These are phyloP conservation scores for Ips typographus DNA, from an alignment of 1,140 invertebrate genomes.

Conservation along the genomic window DNA sequence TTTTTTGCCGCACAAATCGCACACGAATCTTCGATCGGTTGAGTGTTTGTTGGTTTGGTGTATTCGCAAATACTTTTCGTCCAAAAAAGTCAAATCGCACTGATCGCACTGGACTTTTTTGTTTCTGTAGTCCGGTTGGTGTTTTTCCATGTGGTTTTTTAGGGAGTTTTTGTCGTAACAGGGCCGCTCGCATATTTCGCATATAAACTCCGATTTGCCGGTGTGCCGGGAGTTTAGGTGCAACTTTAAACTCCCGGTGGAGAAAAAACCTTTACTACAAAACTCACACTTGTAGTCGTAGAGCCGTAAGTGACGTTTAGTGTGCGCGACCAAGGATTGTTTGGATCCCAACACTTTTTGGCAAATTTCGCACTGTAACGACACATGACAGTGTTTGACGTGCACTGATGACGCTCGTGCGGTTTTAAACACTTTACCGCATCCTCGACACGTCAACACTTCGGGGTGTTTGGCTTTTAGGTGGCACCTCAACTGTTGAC, in stretches of 20 bases:
- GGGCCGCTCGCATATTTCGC: constrained; percentile 41
- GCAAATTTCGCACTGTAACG: constrained; percentile 46
- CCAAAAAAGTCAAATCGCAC: constrained; percentile 60
- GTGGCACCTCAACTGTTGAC: constrained; percentile 17
- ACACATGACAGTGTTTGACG: constrained; percentile 23
- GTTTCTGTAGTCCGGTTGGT: constrained; percentile 54
- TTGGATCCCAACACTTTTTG: constrained; percentile 66
- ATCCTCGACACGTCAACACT: constrained; percentile 23
- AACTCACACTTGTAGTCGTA: constrained; percentile 39
- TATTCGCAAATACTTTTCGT: constrained; percentile 52
- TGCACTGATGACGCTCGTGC: constrained; percentile 32
- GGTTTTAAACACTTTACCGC: constrained; percentile 43
- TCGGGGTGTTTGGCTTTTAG: constrained; percentile 21
- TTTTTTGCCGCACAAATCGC: constrained; percentile 69
- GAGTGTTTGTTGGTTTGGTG: constrained; percentile 52
- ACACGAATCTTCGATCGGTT: constrained; percentile 47
- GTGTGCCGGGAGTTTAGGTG: constrained; percentile 41
- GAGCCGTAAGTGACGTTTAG: constrained; percentile 61
- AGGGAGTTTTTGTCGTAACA: constrained; percentile 43
- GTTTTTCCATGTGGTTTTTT: constrained; percentile 43
- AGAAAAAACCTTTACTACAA: constrained; percentile 43
- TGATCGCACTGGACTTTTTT: constrained; percentile 58
- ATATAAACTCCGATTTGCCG: constrained; percentile 42
- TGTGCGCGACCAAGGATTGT: constrained; percentile 65
- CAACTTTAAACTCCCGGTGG: constrained; percentile 27